Evolutionary conservation across 2,888 invertebrate genomes (phyloP), one percentile per base, ranked within the genome.

Genomic region (Pseudanteris insignis): DNA sequence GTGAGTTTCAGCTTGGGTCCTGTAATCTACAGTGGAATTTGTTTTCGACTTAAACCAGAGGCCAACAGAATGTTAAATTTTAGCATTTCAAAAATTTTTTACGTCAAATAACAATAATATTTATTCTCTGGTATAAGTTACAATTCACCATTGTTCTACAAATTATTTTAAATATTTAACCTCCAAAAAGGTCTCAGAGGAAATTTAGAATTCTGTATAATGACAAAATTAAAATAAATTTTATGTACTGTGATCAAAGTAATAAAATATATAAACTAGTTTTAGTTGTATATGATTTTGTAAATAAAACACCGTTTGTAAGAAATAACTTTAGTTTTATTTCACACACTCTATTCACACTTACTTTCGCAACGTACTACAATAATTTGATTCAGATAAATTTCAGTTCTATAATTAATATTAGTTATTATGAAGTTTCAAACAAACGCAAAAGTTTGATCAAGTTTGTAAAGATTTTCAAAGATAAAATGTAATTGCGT

Each of bases 1-100:
- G 28, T 73, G 51, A 74, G 72, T 78, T 78, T 75, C 76, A 78
- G 74, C 71, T 65, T 64, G 66, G 61, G 55, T 51, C 46, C 32
- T 13, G 46, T 41, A 53, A 64, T 36, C 33, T 24, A 37, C 25
- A 13, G 12, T 28, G 43, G 62, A 37, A 44, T 48, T 54, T 36
- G 30, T 50, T 58, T 50, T 46, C 46, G 26, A 50, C 53, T 55
- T 55, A 54, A 30, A 51, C 51, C 46, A 55, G 63, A 63, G 51
- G 47, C 28, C 55, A 40, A 18, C 44, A 15, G 5, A 30, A 30
- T 5, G n/a, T 30, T 28, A 3, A 9, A 24, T 26, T n/a, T 26
- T n/a, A 26, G 6, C 26, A 4, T 8, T 8, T 24, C n/a, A 32
- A 37, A 13, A 3, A 29, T 44, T 15, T 37, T 38, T 32, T 26